Conservation (phyloP, 2,888 invertebrate genomes). For the Atrina japonica region DNA sequence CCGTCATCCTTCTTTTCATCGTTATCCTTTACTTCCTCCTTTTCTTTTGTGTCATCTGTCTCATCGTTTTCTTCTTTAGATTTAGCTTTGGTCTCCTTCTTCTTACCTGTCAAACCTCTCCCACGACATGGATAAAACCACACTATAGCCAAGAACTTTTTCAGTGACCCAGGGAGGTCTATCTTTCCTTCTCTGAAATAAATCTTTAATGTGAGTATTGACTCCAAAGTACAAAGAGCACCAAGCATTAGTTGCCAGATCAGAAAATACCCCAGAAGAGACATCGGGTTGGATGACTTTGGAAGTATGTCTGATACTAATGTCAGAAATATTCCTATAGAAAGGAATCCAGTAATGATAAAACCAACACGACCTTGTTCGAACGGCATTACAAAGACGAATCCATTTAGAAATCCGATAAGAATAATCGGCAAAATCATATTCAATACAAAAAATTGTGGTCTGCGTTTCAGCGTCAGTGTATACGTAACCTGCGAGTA, state of each 20-base stretch:
- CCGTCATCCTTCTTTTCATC: neutral
- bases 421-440: constrained; percentile 36
- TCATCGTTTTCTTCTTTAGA: constrained; percentile 12
- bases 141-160: constrained; percentile 18
- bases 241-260: constrained; percentile 40
- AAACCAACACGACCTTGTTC: constrained; percentile 35
- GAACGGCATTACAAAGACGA: constrained; percentile 31
- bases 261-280: constrained; percentile 28
- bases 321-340: constrained; percentile 22
- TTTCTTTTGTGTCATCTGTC: constrained; percentile 13
- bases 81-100: constrained; percentile 30
- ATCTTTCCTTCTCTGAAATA: constrained; percentile 40
- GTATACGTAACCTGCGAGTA: constrained; percentile 28
- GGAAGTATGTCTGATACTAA: constrained; percentile 25
- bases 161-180: constrained; percentile 18
- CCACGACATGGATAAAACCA: constrained; percentile 31
- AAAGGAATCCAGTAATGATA: constrained; percentile 30
- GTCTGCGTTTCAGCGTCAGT: constrained; percentile 25
- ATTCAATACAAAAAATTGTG: constrained; percentile 31
- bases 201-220: constrained; percentile 42
- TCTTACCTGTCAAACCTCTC: constrained; percentile 17
- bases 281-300: constrained; percentile 30
- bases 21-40: constrained; percentile 11
- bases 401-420: constrained; percentile 20
- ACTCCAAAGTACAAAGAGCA: constrained; percentile 33